Percentiles rank a stretch among this genome's conserved stretches.
Evolutionary conservation across 2,797 vertebrate species (phyloP).

Genomic region (Oryzias dopingdopingensis): DNA sequence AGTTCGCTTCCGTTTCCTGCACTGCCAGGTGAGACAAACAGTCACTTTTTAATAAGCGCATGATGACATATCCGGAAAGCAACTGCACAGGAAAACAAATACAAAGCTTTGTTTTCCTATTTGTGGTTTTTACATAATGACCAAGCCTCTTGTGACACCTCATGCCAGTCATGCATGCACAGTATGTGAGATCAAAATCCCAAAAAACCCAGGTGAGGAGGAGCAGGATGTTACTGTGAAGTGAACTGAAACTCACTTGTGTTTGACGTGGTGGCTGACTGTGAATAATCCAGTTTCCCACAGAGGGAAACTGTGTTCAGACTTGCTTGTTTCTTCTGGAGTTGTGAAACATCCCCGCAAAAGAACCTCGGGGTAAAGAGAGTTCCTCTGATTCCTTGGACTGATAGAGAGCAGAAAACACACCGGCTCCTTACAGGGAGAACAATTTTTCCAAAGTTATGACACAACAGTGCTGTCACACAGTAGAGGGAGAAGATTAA

Average conservation of each 20-base stretch:
- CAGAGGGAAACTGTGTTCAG: slow-evolving; percentile 59
- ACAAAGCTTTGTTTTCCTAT: slow-evolving; percentile 14
- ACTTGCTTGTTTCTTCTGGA: slow-evolving; percentile 58
- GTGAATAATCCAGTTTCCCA: slow-evolving; percentile 63
- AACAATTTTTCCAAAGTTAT: slow-evolving; percentile 58
- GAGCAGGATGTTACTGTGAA: slow-evolving; percentile 61
- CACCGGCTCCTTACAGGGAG: slow-evolving; percentile 53
- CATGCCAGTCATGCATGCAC: slow-evolving; percentile 34
- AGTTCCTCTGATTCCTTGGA: slow-evolving; percentile 61
- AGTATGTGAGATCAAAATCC: slow-evolving; percentile 19
- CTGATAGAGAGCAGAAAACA: slow-evolving; percentile 68
- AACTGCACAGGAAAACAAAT: slow-evolving; percentile 32
- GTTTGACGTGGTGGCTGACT: slow-evolving; percentile 45
- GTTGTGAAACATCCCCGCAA: slow-evolving; percentile 70
- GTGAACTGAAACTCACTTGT: slow-evolving; percentile 36
- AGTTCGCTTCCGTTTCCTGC: slow-evolving; percentile 89
- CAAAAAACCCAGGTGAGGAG: slow-evolving; percentile 32
- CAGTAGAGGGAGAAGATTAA: slow-evolving; percentile 35
- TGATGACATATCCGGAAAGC: slow-evolving; percentile 37
- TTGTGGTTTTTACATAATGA: slow-evolving; percentile 35
- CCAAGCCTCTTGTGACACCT: slow-evolving; percentile 47
- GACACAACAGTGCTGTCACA: slow-evolving; percentile 49
- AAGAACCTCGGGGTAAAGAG: slow-evolving; percentile 67
- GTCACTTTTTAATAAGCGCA: slow-evolving; percentile 4
- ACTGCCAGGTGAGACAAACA: slow-evolving; percentile 85